A percentile compares a stretch with the other conserved stretches of the same genome.
Conservation (phyloP, 2,888 invertebrate genomes). For the Epistrophella euchroma region DNA sequence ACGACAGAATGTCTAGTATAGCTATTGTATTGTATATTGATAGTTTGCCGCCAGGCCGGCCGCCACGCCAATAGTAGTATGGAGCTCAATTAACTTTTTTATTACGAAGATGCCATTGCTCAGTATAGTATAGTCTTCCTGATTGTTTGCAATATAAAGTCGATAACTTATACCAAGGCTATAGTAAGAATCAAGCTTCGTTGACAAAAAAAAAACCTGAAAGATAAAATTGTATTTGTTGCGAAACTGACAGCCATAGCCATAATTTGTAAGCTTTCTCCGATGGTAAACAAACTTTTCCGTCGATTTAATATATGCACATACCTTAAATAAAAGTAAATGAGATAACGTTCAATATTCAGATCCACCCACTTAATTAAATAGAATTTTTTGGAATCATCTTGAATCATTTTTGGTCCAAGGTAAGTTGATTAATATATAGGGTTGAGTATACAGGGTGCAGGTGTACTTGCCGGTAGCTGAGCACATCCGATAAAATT, state of each 20-base stretch:
- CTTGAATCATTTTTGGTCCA: background rate
- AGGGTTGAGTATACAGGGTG: background rate
- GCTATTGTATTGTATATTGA: background rate
- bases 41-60: background rate
- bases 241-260: background rate
- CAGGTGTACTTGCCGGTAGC: background rate
- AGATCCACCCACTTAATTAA: constrained; percentile 6
- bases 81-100: constrained; percentile 22
- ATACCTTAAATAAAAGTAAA: background rate
- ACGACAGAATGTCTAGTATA: background rate
- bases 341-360: background rate
- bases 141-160: background rate
- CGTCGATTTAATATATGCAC: background rate
- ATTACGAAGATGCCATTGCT: constrained; percentile 26
- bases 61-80: background rate
- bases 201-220: background rate
- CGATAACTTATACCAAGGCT: constrained; percentile 41
- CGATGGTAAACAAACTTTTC: background rate
- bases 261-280: constrained; percentile 15
- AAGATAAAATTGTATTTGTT: background rate
- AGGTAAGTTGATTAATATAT: background rate
- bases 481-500: too few relatives aligned
- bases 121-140: constrained; percentile 21
- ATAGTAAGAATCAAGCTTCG: constrained; percentile 13
- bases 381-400: background rate